Percentiles rank a stretch among this genome's conserved stretches.
Evolutionary conservation across 2,797 vertebrate genomes (phyloP).

Genomic region (Poecile montanus): DNA sequence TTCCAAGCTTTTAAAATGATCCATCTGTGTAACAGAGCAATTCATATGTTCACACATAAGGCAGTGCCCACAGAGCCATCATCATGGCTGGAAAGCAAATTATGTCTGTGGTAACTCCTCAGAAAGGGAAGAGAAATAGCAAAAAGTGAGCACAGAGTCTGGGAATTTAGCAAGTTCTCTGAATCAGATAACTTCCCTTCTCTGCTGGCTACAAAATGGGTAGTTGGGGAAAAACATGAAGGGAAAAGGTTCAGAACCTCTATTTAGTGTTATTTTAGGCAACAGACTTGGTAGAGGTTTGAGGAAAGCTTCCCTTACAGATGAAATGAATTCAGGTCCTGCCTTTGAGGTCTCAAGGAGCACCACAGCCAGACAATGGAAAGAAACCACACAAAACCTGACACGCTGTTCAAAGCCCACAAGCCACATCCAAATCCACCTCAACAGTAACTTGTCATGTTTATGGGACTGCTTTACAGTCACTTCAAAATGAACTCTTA

Average conservation of each 20-base stretch:
- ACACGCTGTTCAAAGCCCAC: neutral
- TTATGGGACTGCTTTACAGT: neutral
- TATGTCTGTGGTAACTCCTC: neutral
- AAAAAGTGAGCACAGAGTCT: neutral
- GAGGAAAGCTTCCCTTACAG: neutral
- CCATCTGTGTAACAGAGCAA: slow-evolving; percentile 21
- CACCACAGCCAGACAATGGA: neutral
- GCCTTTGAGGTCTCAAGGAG: neutral
- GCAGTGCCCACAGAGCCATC: neutral
- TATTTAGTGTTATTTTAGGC: neutral
- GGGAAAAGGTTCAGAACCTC: neutral
- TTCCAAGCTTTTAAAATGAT: neutral
- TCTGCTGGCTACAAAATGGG: neutral
- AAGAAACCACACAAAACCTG: neutral
- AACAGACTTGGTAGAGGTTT: neutral
- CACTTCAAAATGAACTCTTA: neutral
- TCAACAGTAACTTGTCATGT: neutral
- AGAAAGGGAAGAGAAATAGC: neutral
- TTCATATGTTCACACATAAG: neutral
- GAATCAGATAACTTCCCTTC: neutral
- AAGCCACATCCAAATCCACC: neutral
- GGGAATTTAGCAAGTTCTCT: neutral
- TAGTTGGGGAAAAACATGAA: neutral
- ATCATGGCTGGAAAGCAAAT: neutral
- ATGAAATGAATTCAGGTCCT: neutral